These are phyloP conservation scores for Hydropsyche tenuis DNA, from an alignment of 1,140 invertebrate genomes.

Conservation along the genomic window DNA sequence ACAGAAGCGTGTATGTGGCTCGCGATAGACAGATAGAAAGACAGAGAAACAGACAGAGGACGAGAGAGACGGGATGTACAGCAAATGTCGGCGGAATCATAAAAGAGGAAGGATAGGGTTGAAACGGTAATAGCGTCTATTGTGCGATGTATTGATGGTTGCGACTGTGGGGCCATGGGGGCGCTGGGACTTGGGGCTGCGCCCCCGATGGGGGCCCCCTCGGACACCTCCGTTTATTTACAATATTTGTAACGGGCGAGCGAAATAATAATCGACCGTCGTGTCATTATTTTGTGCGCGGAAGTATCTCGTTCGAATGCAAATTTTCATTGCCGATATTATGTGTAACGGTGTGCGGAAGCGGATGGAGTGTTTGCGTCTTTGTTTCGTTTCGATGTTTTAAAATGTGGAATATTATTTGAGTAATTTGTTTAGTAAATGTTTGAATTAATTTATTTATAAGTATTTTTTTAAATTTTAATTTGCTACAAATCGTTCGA, in stretches of 20 bases:
- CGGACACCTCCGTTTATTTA: not conserved
- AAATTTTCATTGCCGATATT: no score
- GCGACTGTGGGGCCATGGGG: conserved; percentile 16
- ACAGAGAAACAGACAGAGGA: not conserved
- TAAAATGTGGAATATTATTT: no score
- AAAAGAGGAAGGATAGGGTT: conserved; percentile 41
- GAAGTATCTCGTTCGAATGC: no score
- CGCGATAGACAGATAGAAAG: no score
- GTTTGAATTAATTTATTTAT: no score
- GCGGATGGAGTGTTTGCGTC: not conserved
- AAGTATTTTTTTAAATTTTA: no score
- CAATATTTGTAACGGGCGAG: no score
- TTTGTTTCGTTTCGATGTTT: not conserved
- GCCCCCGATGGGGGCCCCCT: conserved; percentile 5
- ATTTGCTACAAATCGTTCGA: no score
- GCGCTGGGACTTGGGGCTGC: not conserved
- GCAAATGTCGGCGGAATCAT: conserved; percentile 40
- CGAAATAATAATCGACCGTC: no score
- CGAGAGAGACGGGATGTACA: conserved; percentile 16
- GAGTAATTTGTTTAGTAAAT: no score
- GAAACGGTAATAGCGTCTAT: conserved; percentile 43
- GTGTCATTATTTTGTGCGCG: no score
- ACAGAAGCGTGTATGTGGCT: conserved; percentile 5
- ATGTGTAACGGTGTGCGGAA: no score
- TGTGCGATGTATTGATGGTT: conserved; percentile 41